Conservation (phyloP, 2,797 vertebrate species). For the Crossoptilon crossoptilon region DNA sequence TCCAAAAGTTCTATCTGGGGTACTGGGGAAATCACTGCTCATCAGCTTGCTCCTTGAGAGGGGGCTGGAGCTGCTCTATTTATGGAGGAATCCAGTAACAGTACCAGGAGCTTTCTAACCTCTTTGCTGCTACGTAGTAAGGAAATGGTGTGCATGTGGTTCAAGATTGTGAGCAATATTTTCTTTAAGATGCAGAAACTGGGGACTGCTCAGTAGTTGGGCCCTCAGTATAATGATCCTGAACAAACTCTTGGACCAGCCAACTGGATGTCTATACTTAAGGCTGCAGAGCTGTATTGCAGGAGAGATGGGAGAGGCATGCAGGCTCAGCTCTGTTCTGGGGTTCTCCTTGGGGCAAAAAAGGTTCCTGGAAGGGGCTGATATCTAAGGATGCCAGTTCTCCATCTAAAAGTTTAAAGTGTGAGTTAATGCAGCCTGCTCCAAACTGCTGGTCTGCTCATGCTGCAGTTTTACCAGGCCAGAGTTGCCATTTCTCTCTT, state of each 20-base stretch:
- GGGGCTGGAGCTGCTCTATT: neutral
- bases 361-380: neutral
- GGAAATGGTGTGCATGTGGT: rapidly evolving
- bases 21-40: neutral
- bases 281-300: neutral
- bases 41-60: neutral
- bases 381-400: too few relatives aligned
- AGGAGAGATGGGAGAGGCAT: neutral
- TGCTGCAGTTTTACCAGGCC: neutral
- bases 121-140: rapidly evolving
- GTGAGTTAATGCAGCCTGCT: neutral
- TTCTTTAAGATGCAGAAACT: neutral
- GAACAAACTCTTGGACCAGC: neutral
- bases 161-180: neutral
- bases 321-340: neutral
- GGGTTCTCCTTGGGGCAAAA: neutral
- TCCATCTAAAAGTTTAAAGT: neutral
- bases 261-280: neutral
- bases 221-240: neutral
- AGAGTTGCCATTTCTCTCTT: neutral
- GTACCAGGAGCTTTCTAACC: neutral
- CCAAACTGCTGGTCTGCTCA: neutral
- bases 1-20: neutral
- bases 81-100: neutral
- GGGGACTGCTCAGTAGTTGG: neutral